Evolutionary conservation across 2,113 vertebrate genomes (phyloP).

Genomic region (Mungos mungo): DNA sequence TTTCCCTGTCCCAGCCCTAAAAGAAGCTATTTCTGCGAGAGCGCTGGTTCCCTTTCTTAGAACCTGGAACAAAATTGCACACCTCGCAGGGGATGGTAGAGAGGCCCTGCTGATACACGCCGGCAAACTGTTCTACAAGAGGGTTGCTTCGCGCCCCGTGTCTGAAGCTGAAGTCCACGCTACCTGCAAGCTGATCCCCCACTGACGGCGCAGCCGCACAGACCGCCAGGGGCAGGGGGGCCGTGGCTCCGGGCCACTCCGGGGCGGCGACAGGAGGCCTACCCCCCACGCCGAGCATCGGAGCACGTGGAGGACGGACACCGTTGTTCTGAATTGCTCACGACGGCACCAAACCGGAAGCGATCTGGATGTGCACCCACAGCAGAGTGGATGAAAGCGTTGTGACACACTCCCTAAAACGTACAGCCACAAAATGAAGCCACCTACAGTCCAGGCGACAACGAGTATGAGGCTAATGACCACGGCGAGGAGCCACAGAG

Average conservation of each 20-base stretch:
- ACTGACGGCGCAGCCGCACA: fast-evolving
- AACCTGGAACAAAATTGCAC: neutral
- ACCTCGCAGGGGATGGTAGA: fast-evolving
- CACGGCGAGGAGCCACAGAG: neutral
- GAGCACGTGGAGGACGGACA: neutral
- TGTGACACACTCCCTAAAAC: neutral
- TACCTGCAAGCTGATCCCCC: neutral
- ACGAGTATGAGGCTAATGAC: neutral
- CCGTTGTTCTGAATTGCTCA: neutral
- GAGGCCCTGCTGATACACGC: neutral
- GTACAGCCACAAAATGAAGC: neutral
- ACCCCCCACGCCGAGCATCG: neutral
- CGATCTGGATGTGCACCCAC: neutral
- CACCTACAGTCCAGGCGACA: fast-evolving
- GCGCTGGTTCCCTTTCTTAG: neutral
- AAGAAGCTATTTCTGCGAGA: too few species aligned
- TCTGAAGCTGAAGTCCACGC: neutral
- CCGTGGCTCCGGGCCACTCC: fast-evolving
- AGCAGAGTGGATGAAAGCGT: neutral
- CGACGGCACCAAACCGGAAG: neutral
- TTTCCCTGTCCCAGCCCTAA: neutral
- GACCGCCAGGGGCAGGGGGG: neutral
- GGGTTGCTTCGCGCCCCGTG: neutral
- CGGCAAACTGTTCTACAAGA: neutral
- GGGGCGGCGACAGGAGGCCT: neutral